A percentile compares a stretch with the other conserved stretches of the same genome.
phyloP scores from a whole-genome alignment of 2,888 invertebrate species.

The Sarcophaga variegata region DNA sequence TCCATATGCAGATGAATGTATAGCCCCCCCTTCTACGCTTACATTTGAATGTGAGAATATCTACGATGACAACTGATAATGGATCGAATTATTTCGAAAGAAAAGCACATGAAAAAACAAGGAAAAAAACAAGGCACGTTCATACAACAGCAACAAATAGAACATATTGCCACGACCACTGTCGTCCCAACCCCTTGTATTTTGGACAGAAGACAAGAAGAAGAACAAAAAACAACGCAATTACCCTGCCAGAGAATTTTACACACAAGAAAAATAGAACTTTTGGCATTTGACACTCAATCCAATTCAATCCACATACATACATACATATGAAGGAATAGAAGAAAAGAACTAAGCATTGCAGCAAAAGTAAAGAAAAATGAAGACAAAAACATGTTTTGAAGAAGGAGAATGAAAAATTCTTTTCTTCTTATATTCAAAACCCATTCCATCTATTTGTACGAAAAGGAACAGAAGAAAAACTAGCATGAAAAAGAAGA shows the following conservation, averaged over 20 bases:
- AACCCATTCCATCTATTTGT: neutral
- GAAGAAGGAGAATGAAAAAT: constrained; percentile 34
- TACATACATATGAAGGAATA: neutral
- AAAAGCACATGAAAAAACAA: neutral
- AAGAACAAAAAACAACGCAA: constrained; percentile 22
- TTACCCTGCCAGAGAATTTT: constrained; percentile 44
- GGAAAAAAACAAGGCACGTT: constrained; percentile 28
- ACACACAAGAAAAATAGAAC: constrained; percentile 60
- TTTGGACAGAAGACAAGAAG: neutral
- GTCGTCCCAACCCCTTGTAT: constrained; percentile 15
- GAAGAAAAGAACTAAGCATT: neutral
- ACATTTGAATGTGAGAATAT: constrained; percentile 69
- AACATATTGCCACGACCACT: constrained; percentile 14
- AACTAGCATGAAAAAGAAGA: too few relatives aligned
- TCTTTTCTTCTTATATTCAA: neutral
- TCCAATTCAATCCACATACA: constrained; percentile 25
- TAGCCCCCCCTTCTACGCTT: too few relatives aligned
- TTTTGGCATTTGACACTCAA: constrained; percentile 67
- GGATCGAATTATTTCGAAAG: constrained; percentile 76
- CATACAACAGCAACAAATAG: constrained; percentile 34
- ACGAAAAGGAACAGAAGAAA: neutral
- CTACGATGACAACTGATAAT: constrained; percentile 79
- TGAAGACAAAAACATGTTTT: constrained; percentile 35
- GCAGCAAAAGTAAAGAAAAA: neutral
- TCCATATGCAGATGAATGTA: neutral